Conservation (phyloP, 2,888 invertebrate genomes). For the Cryptus viduatorius region DNA sequence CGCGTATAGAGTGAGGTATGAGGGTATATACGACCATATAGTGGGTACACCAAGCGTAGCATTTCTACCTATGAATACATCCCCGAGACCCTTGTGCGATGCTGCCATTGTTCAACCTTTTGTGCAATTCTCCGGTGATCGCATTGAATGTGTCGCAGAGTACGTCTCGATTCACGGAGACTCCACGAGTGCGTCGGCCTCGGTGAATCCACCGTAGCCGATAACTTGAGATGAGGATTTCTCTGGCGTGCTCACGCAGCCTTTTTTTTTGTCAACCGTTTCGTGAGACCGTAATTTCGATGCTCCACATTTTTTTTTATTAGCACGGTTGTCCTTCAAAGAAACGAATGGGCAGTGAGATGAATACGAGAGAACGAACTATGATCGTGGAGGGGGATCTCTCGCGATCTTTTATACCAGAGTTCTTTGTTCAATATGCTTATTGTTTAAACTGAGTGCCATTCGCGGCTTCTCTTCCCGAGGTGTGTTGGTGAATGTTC, state of each 20-base stretch:
- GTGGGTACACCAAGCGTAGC: conserved; percentile 33
- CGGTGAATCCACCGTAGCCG: conserved; percentile 11
- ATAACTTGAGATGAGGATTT: conserved; percentile 17
- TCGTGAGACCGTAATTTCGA: neutral
- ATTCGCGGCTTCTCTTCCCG: neutral
- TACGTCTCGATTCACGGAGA: conserved; percentile 30
- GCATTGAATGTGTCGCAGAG: conserved; percentile 71
- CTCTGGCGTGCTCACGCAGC: conserved; percentile 1
- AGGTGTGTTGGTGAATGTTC: neutral
- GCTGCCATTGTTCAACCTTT: conserved; percentile 79
- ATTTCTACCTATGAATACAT: conserved; percentile 44
- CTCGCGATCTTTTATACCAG: conserved; percentile 10
- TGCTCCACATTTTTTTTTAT: conserved; percentile 9
- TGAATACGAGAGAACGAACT: conserved; percentile 10
- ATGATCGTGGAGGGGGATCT: conserved; percentile 3
- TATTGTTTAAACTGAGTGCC: conserved; percentile 10
- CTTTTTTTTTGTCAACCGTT: conserved; percentile 21
- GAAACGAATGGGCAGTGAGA: neutral
- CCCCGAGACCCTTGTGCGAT: conserved; percentile 32
- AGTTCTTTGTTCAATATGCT: conserved; percentile 15
- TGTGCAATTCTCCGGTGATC: conserved; percentile 75
- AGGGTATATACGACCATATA: conserved; percentile 34
- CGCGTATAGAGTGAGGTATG: conserved; percentile 54
- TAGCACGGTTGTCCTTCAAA: conserved; percentile 7
- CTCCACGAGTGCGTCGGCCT: neutral